These are phyloP conservation scores for Caenorhabditis sinica DNA, from an alignment of 2,888 invertebrate genomes.

Conservation along the genomic window DNA sequence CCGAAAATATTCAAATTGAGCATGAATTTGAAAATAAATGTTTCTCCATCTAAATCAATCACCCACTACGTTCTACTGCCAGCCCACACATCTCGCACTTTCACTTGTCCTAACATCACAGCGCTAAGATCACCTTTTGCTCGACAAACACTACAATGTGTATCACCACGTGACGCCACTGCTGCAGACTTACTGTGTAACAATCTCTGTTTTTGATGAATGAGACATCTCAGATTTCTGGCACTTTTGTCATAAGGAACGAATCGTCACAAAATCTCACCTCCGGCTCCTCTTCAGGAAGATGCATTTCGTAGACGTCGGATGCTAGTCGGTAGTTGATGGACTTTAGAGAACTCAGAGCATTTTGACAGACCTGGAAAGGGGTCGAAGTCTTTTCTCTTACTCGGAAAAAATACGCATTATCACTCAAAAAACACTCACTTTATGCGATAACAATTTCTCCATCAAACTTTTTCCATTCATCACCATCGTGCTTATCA, in stretches of 20 bases:
- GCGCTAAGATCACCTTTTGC: conserved; percentile 44
- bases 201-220: conserved; percentile 45
- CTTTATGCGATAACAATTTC: conserved; percentile 76
- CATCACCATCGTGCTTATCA: conserved; percentile 73
- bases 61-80: neutral
- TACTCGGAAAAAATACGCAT: neutral
- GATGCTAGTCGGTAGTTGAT: conserved; percentile 68
- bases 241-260: neutral
- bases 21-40: no score
- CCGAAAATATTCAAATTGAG: no score
- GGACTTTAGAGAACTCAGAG: conserved; percentile 70
- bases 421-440: conserved; percentile 43
- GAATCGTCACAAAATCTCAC: conserved; percentile 52
- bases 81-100: neutral
- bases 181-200: conserved; percentile 45
- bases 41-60: no score
- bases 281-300: conserved; percentile 67
- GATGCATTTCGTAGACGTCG: conserved; percentile 78
- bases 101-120: conserved; percentile 22
- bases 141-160: conserved; percentile 34
- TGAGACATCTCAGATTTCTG: conserved; percentile 15
- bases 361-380: conserved; percentile 76
- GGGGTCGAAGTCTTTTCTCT: neutral
- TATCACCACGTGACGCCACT: conserved; percentile 35
- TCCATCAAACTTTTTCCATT: conserved; percentile 75